These are phyloP conservation scores for Triplophysa yarkandensis DNA, from an alignment of 2,797 vertebrate genomes.

Conservation along the genomic window DNA sequence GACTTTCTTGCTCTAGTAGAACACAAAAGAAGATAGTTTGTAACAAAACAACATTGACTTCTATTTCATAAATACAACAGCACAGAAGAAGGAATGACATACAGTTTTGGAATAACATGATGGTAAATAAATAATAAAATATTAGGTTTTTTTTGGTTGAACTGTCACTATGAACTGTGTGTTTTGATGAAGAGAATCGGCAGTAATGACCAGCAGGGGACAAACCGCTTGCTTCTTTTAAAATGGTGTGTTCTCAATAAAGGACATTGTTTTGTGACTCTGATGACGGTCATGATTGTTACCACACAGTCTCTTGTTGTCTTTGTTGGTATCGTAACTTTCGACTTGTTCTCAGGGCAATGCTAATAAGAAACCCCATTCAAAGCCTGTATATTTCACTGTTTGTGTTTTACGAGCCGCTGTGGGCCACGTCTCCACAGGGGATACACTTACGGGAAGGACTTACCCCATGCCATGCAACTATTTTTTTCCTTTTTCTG, in stretches of 20 bases:
- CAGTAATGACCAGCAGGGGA: too few relatives aligned
- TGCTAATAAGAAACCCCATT: conserved; percentile 59
- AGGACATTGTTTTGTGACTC: conserved; percentile 26
- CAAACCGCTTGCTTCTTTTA: neutral
- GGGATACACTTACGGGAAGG: conserved; percentile 61
- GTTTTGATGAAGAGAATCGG: too few relatives aligned
- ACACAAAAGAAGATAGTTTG: too few relatives aligned
- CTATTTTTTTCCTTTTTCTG: conserved; percentile 18
- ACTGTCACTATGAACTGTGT: too few relatives aligned
- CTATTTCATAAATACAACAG: too few relatives aligned
- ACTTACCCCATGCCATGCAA: conserved; percentile 22
- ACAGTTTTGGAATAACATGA: too few relatives aligned
- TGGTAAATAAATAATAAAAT: too few relatives aligned
- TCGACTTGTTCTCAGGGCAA: conserved; percentile 64
- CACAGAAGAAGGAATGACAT: too few relatives aligned
- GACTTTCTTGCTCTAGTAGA: too few relatives aligned
- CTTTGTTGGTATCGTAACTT: conserved; percentile 38
- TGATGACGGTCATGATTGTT: conserved; percentile 69
- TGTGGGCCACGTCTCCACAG: conserved; percentile 65
- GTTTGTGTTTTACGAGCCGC: conserved; percentile 62
- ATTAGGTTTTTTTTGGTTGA: too few relatives aligned
- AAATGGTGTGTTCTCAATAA: neutral
- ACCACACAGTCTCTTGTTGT: conserved; percentile 63
- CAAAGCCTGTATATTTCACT: conserved; percentile 68
- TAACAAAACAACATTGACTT: too few relatives aligned